These are phyloP conservation scores for Aphaenogaster ashmeadi DNA, from an alignment of 1,140 invertebrate genomes.

Conservation along the genomic window DNA sequence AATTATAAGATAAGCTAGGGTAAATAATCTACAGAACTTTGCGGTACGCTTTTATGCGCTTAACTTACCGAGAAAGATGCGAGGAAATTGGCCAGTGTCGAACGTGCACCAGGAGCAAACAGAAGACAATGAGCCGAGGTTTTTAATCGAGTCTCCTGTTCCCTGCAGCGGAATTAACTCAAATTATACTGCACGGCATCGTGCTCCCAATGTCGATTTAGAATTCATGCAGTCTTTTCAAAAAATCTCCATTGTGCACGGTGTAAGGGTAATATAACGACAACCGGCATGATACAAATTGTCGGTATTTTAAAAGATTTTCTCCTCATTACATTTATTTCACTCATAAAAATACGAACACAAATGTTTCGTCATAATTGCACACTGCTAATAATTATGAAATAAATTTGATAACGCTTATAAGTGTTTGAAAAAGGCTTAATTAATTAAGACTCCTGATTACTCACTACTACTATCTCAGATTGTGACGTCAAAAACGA, in stretches of 20 bases:
- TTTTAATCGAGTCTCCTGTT: conserved; percentile 85
- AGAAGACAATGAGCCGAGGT: conserved; percentile 84
- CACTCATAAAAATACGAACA: conserved; percentile 1
- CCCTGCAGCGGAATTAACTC: conserved; percentile 86
- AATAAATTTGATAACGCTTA: neutral
- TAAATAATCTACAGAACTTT: conserved; percentile 3
- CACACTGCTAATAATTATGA: neutral
- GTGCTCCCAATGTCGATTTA: conserved; percentile 78
- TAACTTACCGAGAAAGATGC: conserved; percentile 44
- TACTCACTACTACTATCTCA: no score
- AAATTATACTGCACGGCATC: conserved; percentile 84
- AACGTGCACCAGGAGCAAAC: conserved; percentile 83
- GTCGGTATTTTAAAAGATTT: conserved; percentile 62
- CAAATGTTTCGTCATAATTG: neutral
- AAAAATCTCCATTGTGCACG: conserved; percentile 83
- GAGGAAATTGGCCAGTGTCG: conserved; percentile 81
- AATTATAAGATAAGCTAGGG: neutral
- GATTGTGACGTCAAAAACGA: no score
- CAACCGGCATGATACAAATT: conserved; percentile 66
- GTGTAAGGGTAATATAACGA: conserved; percentile 69
- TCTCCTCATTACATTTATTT: conserved; percentile 48
- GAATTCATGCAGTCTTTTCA: conserved; percentile 85
- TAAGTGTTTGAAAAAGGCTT: neutral
- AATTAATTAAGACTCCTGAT: neutral
- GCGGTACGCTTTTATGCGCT: neutral